Conservation (phyloP, 2,888 invertebrate species). For the Saturnia japonica region DNA sequence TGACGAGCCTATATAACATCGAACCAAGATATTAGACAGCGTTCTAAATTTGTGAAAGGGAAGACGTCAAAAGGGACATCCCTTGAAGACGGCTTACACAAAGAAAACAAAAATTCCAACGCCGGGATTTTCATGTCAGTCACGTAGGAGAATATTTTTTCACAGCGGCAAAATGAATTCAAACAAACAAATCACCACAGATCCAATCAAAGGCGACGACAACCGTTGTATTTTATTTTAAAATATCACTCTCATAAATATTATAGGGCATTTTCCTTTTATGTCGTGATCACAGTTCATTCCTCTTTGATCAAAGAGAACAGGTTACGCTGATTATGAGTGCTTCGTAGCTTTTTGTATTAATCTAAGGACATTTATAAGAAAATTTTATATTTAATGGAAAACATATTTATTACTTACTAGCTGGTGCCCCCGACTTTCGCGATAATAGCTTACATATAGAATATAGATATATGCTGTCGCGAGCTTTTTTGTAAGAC, state of each 20-base stretch:
- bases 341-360: neutral
- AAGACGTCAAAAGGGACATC: constrained; percentile 47
- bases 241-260: constrained; percentile 22
- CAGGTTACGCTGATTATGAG: neutral
- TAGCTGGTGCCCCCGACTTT: no score
- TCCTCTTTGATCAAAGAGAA: constrained; percentile 12
- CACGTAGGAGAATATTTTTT: constrained; percentile 61
- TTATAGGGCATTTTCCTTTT: constrained; percentile 12
- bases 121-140: constrained; percentile 66
- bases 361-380: neutral
- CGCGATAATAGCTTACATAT: no score
- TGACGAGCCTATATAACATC: constrained; percentile 41
- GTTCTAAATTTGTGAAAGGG: constrained; percentile 43
- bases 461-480: no score
- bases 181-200: constrained; percentile 64
- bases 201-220: constrained; percentile 61
- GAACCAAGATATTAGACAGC: constrained; percentile 43
- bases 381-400: neutral
- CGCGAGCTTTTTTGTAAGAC: no score
- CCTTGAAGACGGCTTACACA: constrained; percentile 55
- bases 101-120: constrained; percentile 61
- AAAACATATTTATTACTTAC: neutral
- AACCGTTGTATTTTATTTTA: constrained; percentile 40
- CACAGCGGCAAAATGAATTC: constrained; percentile 58
- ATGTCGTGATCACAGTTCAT: constrained; percentile 14